A percentile compares a stretch with the other conserved stretches of the same genome.
These are phyloP conservation scores for Stegostoma tigrinum DNA, from an alignment of 2,113 vertebrate genomes.

Conservation along the genomic window DNA sequence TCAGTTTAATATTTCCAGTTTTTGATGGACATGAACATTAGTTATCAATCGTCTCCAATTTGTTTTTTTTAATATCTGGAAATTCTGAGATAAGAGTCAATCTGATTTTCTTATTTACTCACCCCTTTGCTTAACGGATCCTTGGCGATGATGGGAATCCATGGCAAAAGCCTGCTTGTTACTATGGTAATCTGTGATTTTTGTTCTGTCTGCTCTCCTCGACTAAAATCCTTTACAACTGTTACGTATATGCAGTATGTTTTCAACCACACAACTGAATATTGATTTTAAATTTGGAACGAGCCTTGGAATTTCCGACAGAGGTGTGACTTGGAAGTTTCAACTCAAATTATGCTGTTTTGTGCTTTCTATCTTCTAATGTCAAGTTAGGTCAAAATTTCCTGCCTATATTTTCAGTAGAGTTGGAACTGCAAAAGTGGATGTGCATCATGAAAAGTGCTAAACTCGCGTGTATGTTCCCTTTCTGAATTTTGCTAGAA, in stretches of 20 bases:
- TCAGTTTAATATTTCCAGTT: background rate
- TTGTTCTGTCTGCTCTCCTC: background rate
- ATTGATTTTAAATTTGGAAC: background rate
- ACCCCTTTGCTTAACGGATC: background rate
- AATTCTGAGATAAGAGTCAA: background rate
- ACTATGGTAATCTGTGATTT: background rate
- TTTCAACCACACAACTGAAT: background rate
- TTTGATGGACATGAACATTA: background rate
- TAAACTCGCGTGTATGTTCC: background rate
- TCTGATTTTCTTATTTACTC: background rate
- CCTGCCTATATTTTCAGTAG: background rate
- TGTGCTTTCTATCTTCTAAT: background rate
- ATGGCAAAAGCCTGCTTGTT: background rate
- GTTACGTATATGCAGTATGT: background rate
- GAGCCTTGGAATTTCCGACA: background rate
- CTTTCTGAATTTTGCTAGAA: too few species aligned
- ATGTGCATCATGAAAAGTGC: background rate
- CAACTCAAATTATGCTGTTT: background rate
- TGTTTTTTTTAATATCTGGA: background rate
- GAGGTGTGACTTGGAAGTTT: background rate
- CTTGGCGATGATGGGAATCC: background rate
- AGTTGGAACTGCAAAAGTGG: background rate
- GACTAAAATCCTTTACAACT: background rate
- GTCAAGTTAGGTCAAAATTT: background rate
- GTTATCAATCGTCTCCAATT: background rate